Conservation (phyloP, 2,888 invertebrate species). For the Hirtodrosophila alboralis region DNA sequence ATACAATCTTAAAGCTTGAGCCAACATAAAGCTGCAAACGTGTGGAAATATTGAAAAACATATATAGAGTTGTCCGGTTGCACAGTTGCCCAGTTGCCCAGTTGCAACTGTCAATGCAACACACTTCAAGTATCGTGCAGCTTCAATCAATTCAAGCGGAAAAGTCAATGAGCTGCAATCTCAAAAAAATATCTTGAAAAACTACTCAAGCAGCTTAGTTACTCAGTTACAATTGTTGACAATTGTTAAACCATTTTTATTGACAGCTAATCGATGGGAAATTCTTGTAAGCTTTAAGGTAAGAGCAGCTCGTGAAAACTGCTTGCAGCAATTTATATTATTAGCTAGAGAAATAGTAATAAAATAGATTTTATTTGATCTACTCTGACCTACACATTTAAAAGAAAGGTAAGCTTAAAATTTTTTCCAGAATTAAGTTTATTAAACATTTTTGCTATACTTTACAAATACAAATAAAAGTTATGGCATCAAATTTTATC, state of each 20-base stretch:
- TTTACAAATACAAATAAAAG: no score
- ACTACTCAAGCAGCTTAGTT: constrained; percentile 17
- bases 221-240: constrained; percentile 5
- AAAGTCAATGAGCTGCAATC: constrained; percentile 43
- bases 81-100: no score
- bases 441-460: no score
- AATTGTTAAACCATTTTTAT: constrained; percentile 12
- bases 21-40: constrained; percentile 4
- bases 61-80: constrained; percentile 8
- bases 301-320: constrained; percentile 22
- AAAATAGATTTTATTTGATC: no score
- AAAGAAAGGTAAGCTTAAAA: no score
- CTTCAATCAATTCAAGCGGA: constrained; percentile 18
- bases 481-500: no score
- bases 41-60: no score
- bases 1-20: constrained; percentile 24
- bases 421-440: no score
- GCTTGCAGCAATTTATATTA: not conserved
- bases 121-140: constrained; percentile 16
- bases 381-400: no score
- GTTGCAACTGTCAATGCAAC: no score
- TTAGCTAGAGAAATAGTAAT: not conserved
- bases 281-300: no score
- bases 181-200: constrained; percentile 18
- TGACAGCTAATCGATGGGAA: constrained; percentile 40